Conservation (phyloP, 2,888 invertebrate genomes). For the Pyrrhia umbra region DNA sequence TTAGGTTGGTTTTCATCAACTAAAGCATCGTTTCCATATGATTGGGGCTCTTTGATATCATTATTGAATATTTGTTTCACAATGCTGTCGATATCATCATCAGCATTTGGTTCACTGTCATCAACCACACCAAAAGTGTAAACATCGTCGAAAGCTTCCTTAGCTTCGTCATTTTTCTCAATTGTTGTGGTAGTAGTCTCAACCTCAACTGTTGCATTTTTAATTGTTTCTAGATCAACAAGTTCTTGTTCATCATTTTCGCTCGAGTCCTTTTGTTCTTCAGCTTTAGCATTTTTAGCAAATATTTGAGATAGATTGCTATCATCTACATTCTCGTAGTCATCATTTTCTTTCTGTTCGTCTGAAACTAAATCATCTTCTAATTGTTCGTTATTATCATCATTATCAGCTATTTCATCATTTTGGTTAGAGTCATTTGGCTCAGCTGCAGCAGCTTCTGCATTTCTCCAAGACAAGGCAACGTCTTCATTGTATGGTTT, state of each 20-base stretch:
- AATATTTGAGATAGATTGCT: constrained; percentile 63
- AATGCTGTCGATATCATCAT: constrained; percentile 35
- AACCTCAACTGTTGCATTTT: not conserved
- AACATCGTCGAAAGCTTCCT: constrained; percentile 24
- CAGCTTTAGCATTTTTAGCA: constrained; percentile 9
- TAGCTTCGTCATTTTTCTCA: constrained; percentile 3
- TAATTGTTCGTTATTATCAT: not conserved
- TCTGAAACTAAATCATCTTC: not conserved
- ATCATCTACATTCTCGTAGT: constrained; percentile 65
- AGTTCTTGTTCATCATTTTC: constrained; percentile 1
- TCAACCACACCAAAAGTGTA: constrained; percentile 24
- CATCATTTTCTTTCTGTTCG: constrained; percentile 48
- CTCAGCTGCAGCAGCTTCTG: constrained; percentile 23
- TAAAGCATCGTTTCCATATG: constrained; percentile 71
- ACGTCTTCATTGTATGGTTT: constrained; percentile 62
- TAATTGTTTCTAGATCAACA: not conserved
- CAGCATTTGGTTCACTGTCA: constrained; percentile 36
- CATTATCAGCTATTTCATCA: constrained; percentile 21
- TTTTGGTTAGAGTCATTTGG: constrained; percentile 2
- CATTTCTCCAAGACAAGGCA: constrained; percentile 40
- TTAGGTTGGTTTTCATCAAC: constrained; percentile 52
- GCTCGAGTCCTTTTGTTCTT: not conserved
- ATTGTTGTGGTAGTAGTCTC: not conserved
- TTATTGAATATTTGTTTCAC: constrained; percentile 35
- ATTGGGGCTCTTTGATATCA: constrained; percentile 32